These are phyloP conservation scores for Drosophila azteca DNA, from an alignment of 1,140 invertebrate genomes.

Conservation along the genomic window DNA sequence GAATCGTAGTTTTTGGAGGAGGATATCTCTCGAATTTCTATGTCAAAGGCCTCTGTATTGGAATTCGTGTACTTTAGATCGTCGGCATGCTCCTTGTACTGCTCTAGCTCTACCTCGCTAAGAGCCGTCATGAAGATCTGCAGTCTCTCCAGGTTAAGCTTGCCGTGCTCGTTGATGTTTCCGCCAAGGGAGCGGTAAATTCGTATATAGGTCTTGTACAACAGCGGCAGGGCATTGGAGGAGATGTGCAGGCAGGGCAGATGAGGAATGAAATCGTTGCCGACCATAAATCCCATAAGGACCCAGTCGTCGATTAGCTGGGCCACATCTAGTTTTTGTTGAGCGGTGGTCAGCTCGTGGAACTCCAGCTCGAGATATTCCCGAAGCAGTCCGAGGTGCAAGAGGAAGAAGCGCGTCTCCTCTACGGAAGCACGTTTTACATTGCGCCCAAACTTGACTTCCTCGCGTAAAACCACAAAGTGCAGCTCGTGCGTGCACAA, in stretches of 20 bases:
- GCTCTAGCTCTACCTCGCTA: slow-evolving; percentile 91
- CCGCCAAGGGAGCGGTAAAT: slow-evolving; percentile 94
- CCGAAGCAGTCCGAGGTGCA: slow-evolving; percentile 95
- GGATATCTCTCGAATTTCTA: slow-evolving; percentile 57
- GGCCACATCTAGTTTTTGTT: slow-evolving; percentile 91
- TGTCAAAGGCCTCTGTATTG: slow-evolving; percentile 86
- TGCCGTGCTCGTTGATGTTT: slow-evolving; percentile 96
- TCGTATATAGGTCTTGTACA: slow-evolving; percentile 95
- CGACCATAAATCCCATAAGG: slow-evolving; percentile 97
- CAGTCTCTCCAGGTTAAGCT: slow-evolving; percentile 93
- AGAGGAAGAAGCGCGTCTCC: slow-evolving; percentile 95
- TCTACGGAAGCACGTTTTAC: slow-evolving; percentile 89
- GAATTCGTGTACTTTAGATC: slow-evolving; percentile 94
- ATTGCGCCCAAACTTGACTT: slow-evolving; percentile 90
- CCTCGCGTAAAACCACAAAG: slow-evolving; percentile 95
- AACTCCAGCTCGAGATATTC: slow-evolving; percentile 98
- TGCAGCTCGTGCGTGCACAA: slow-evolving; percentile 97
- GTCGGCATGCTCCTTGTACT: slow-evolving; percentile 92
- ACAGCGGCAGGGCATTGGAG: slow-evolving; percentile 92
- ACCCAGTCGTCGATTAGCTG: slow-evolving; percentile 91
- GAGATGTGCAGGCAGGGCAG: slow-evolving; percentile 96
- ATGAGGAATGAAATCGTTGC: slow-evolving; percentile 98
- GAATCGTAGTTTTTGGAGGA: slow-evolving; percentile 76
- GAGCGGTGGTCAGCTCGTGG: slow-evolving; percentile 87
- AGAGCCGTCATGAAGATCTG: slow-evolving; percentile 93